Conservation (phyloP, 1,140 invertebrate species). For the Megalopta genalis region DNA sequence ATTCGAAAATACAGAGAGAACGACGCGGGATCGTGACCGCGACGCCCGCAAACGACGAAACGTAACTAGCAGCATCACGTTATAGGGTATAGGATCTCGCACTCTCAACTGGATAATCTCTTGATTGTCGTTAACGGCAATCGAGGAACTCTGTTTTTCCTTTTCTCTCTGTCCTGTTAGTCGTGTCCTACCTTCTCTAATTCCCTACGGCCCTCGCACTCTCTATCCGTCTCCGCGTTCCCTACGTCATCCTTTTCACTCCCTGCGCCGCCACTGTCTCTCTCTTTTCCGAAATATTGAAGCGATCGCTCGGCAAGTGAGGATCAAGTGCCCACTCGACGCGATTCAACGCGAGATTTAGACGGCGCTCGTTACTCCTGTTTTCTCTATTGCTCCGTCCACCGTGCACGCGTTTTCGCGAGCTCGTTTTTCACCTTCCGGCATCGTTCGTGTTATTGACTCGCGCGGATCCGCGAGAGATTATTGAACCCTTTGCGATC, state of each 20-base stretch:
- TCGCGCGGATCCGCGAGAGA: neutral
- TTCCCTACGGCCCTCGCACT: constrained; percentile 14
- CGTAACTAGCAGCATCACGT: constrained; percentile 13
- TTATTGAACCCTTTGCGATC: neutral
- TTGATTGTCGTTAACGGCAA: constrained; percentile 48
- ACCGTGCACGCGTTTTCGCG: no score
- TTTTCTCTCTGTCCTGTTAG: constrained; percentile 21
- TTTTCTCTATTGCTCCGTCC: neutral
- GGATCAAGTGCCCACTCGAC: constrained; percentile 27
- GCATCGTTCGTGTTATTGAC: neutral
- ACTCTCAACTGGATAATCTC: constrained; percentile 46
- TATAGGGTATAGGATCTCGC: constrained; percentile 24
- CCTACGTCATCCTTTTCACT: constrained; percentile 1
- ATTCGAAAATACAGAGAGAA: no score
- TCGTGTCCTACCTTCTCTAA: constrained; percentile 2
- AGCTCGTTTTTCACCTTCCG: neutral
- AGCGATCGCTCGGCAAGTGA: constrained; percentile 24
- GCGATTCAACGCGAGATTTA: neutral
- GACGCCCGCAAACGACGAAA: constrained; percentile 8
- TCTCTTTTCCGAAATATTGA: constrained; percentile 32
- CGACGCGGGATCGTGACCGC: neutral
- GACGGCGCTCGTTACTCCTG: constrained; percentile 3
- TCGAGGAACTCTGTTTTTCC: constrained; percentile 39
- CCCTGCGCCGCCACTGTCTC: constrained; percentile 12
- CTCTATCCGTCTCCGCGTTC: constrained; percentile 7